Conservation (phyloP, 2,888 invertebrate species). For the Byasa hedistus region DNA sequence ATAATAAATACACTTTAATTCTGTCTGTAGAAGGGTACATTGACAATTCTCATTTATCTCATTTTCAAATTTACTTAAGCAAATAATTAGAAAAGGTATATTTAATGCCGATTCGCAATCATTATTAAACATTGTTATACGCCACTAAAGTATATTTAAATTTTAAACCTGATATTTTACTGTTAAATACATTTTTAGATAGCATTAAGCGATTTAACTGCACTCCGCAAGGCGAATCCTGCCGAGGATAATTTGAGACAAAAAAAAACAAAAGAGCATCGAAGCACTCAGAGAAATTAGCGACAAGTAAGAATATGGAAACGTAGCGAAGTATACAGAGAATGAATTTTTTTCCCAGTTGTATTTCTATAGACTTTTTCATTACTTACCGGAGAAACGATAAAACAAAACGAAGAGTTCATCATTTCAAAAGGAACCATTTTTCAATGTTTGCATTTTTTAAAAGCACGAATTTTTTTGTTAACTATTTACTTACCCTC, state of each 20-base stretch:
- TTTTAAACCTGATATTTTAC: neutral
- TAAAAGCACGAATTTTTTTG: neutral
- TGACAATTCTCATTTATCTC: no score
- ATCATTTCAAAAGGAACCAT: slow-evolving; percentile 13
- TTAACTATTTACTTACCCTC: neutral
- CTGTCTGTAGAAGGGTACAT: no score
- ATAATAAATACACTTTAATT: no score
- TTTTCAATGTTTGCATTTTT: slow-evolving; percentile 1
- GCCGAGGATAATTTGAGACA: slow-evolving; percentile 15
- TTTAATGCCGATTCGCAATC: no score
- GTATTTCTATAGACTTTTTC: slow-evolving; percentile 19
- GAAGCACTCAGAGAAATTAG: slow-evolving; percentile 25
- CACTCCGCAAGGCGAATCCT: slow-evolving; percentile 4
- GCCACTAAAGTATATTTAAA: no score
- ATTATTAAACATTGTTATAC: no score
- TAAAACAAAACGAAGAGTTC: slow-evolving; percentile 11
- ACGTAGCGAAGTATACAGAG: slow-evolving; percentile 18
- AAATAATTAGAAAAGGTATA: no score
- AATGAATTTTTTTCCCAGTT: slow-evolving; percentile 8
- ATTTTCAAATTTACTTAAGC: no score
- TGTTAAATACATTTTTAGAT: neutral
- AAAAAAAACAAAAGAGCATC: slow-evolving; percentile 21
- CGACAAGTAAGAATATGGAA: slow-evolving; percentile 26
- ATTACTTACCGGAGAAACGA: slow-evolving; percentile 21
- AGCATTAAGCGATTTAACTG: slow-evolving; percentile 13